Evolutionary conservation across 2,113 vertebrate genomes (phyloP).

Genomic region (Craseonycteris thonglongyai): DNA sequence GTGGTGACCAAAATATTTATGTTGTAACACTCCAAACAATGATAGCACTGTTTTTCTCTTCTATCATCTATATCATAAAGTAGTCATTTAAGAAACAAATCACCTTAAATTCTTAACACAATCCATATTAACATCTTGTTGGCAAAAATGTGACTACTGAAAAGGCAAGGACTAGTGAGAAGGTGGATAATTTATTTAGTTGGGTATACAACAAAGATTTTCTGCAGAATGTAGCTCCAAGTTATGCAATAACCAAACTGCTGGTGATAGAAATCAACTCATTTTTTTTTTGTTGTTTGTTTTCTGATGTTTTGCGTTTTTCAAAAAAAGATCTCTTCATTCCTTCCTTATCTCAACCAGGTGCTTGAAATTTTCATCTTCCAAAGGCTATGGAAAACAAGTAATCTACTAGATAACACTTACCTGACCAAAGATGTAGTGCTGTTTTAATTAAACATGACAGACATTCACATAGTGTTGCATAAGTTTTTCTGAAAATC

Average conservation of each 20-base stretch:
- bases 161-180: background rate
- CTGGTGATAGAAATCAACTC: slow-evolving; percentile 59
- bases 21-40: slow-evolving; percentile 51
- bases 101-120: background rate
- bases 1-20: slow-evolving; percentile 61
- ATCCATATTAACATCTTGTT: background rate
- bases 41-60: background rate
- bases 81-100: background rate
- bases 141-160: background rate
- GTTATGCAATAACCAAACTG: slow-evolving; percentile 63
- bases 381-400: background rate
- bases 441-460: background rate
- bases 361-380: background rate
- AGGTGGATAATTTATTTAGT: background rate
- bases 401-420: background rate
- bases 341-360: background rate
- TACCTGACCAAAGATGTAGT: background rate
- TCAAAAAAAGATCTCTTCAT: background rate
- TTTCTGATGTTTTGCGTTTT: background rate
- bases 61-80: background rate
- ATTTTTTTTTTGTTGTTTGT: slow-evolving; percentile 35
- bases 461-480: background rate
- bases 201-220: slow-evolving; percentile 1
- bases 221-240: slow-evolving; percentile 16
- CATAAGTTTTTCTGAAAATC: background rate